Conservation (phyloP, 2,113 vertebrate genomes). For the Etheostoma cragini region DNA sequence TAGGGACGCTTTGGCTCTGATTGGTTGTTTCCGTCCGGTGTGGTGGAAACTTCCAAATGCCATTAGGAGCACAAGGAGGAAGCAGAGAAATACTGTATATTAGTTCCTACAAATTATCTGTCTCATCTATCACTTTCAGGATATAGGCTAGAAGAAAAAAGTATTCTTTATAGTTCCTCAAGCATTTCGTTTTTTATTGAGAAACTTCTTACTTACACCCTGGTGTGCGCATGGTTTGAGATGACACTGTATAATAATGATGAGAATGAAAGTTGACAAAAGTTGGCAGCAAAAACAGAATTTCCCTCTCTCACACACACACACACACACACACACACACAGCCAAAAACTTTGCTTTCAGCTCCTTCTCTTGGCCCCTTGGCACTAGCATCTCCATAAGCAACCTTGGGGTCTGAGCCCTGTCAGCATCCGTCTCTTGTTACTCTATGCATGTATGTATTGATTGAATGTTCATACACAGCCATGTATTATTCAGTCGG, state of each 20-base stretch:
- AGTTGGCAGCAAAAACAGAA: not conserved
- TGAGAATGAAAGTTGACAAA: not conserved
- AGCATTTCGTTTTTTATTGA: not conserved
- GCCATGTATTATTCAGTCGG: conserved; percentile 14
- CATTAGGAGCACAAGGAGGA: too few species aligned
- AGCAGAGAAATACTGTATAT: too few species aligned
- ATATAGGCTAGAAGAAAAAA: not conserved
- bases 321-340: not conserved
- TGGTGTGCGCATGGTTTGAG: not conserved
- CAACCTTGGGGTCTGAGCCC: conserved; percentile 63
- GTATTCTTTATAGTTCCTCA: not conserved
- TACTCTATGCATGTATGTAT: conserved; percentile 54
- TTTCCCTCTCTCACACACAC: not conserved
- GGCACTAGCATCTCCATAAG: conserved; percentile 18
- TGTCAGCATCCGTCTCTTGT: conserved; percentile 64
- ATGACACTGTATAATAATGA: conserved; percentile 8
- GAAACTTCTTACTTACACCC: not conserved
- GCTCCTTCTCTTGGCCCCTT: conserved; percentile 7
- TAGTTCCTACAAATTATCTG: too few species aligned
- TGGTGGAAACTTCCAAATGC: too few species aligned
- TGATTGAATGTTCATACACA: conserved; percentile 30
- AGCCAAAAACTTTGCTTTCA: not conserved
- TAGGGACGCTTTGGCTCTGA: too few species aligned
- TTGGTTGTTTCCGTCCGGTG: too few species aligned
- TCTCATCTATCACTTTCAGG: too few species aligned